Evolutionary conservation across 2,797 vertebrate species (phyloP).

Genomic region (Melanotaenia trifasciata): DNA sequence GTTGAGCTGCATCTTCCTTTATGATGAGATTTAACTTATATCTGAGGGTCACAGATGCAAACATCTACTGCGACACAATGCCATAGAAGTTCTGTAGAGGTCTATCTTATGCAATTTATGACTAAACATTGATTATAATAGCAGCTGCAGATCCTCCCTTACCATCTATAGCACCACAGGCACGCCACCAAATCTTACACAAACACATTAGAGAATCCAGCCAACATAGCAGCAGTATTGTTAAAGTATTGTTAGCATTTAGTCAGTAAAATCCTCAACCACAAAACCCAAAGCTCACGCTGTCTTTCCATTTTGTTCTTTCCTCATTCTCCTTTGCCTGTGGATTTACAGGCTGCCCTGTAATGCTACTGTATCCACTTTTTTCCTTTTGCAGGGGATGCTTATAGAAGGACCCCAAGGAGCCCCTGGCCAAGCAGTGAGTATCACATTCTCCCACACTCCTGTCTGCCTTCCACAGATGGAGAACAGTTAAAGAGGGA

Average conservation of each 20-base stretch:
- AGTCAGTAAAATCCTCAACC: slow-evolving; percentile 55
- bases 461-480: slow-evolving; percentile 77
- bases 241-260: slow-evolving; percentile 20
- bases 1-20: slow-evolving; percentile 1
- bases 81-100: slow-evolving; percentile 17
- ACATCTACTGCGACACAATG: slow-evolving; percentile 29
- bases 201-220: slow-evolving; percentile 37
- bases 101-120: slow-evolving; percentile 34
- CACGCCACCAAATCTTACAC: slow-evolving; percentile 28
- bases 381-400: slow-evolving; percentile 91
- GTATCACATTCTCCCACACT: slow-evolving; percentile 81
- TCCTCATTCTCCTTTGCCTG: slow-evolving; percentile 36
- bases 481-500: slow-evolving; percentile 78
- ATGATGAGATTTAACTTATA: slow-evolving; percentile 23
- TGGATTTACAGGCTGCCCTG: slow-evolving; percentile 53
- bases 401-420: slow-evolving; percentile 95
- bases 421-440: slow-evolving; percentile 91
- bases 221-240: slow-evolving; percentile 33
- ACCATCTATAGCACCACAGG: slow-evolving; percentile 43
- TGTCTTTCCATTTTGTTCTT: slow-evolving; percentile 15
- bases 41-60: slow-evolving; percentile 1
- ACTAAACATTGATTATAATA: slow-evolving; percentile 50
- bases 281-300: slow-evolving; percentile 44
- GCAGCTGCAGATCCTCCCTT: slow-evolving; percentile 43
- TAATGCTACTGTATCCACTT: slow-evolving; percentile 77